Evolutionary conservation across 2,888 invertebrate species (phyloP), one percentile per base, ranked within the genome.

Genomic region (Athetis lepigone): DNA sequence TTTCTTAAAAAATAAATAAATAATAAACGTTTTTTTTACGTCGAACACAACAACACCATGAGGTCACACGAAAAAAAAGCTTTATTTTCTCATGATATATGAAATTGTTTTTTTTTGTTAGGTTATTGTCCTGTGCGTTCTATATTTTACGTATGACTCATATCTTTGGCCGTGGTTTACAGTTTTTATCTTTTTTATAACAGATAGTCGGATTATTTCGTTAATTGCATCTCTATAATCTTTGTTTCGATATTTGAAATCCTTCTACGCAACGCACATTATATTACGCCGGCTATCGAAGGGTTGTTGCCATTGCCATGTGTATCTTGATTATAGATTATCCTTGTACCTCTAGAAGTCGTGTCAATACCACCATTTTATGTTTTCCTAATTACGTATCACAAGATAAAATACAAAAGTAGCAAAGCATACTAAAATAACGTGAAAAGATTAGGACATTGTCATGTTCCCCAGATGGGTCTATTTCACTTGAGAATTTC

Each of bases 121-220:
- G 78, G 78, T 80, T 78, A 77, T 45, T 56, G 52, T 51, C 46
- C 63, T 40, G 16, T 23, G 16, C 42, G 45, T 54, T 52, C 36
- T 60, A n/a, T 50, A 58, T 7, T 69, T 16, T 40, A 27, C 21
- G 25, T 49, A 50, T 79, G 77, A 77, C 46, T 77, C 77, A 77
- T 33, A 33, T 56, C 59, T 42, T 39, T 9, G 16, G 42, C 29
- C 13, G 16, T 64, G 45, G 27, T 45, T 21, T 62, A 65, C 33
- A 40, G 52, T 63, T 43, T 63, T 65, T n/a, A 80, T 63, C 80
- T 47, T 16, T 63, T 65, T 47, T 57, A n/a, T 56, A 61, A 55
- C 51, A 55, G 61, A 57, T 75, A 60, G 37, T 25, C n/a, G 43
- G n/a, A 52, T 63, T 62, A 75, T 47, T 45, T 43, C 33, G 6